Base-by-base conservation (phyloP, 2,888 invertebrate species). In the Polia nebulosa region DNA sequence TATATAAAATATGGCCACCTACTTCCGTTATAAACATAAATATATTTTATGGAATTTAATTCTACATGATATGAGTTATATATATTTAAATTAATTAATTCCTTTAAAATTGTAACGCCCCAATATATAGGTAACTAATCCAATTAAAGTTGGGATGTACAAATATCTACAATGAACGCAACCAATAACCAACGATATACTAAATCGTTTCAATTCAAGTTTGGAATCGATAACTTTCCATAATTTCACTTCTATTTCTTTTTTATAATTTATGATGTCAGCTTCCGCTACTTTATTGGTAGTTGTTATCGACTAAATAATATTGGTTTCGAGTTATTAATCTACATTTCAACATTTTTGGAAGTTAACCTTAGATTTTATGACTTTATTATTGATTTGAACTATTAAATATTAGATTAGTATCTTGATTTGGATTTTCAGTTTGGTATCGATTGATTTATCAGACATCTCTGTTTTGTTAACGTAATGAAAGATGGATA, bases 241-340 rank as follows among this genome's bases (percentile, higher is more conserved):
- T 66, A 72, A 74, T 79, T 83, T 76, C 65, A 73, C 62, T 65
- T 72, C 67, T 64, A 64, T 65, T 69, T 67, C 45, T 41, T 53
- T 82, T 63, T 57, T 52, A 72, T 76, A 62, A 81, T 82, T 71
- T 81, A 83, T 52, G 66, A 64, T 68, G n/a, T 52, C 34, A 67
- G 67, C 82, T 70, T 82, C 82, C 79, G 83, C 71, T 67, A 49
- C 62, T 76, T 72, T 68, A 78, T 71, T 58, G 67, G 67, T 66
- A 63, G 60, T 68, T 59, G 56, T 66, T 75, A 78, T 79, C 62
- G 34, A 61, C 20, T 45, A 65, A 69, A 81, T 79, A 53, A 58
- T 56, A 74, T 76, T 61, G 34, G 53, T 68, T 66, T 70, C 59
- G 32, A 76, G 69, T 47, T 65, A 68, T 67, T 71, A 75, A 76